phyloP scores from a whole-genome alignment of 2,113 vertebrate genomes.

The Bettongia penicillata region DNA sequence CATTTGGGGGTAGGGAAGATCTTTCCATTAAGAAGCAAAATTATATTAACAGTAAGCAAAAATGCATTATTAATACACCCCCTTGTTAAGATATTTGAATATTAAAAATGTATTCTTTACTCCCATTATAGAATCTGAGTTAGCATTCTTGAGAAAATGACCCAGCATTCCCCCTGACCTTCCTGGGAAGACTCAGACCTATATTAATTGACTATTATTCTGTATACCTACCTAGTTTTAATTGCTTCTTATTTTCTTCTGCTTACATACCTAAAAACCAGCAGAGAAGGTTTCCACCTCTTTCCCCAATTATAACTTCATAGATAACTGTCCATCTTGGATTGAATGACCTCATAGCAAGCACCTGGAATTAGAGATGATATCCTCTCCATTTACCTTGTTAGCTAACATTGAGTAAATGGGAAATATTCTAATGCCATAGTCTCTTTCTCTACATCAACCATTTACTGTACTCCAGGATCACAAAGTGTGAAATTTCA shows the following conservation, averaged over 20 bases:
- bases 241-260: not conserved
- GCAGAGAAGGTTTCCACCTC: not conserved
- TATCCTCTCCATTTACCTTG: not conserved
- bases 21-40: no score
- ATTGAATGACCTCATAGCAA: not conserved
- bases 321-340: not conserved
- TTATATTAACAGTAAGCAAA: no score
- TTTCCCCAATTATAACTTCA: not conserved
- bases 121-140: not conserved
- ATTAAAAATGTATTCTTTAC: not conserved
- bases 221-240: not conserved
- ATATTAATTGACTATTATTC: not conserved
- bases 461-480: not conserved
- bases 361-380: not conserved
- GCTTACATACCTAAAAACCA: not conserved
- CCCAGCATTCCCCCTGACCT: not conserved
- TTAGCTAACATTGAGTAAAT: not conserved
- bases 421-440: not conserved
- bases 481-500: not conserved
- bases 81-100: not conserved
- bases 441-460: not conserved
- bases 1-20: no score
- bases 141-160: not conserved
- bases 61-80: no score
- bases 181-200: not conserved